Conservation (phyloP, 2,888 invertebrate genomes). For the Spilosoma lubricipeda region DNA sequence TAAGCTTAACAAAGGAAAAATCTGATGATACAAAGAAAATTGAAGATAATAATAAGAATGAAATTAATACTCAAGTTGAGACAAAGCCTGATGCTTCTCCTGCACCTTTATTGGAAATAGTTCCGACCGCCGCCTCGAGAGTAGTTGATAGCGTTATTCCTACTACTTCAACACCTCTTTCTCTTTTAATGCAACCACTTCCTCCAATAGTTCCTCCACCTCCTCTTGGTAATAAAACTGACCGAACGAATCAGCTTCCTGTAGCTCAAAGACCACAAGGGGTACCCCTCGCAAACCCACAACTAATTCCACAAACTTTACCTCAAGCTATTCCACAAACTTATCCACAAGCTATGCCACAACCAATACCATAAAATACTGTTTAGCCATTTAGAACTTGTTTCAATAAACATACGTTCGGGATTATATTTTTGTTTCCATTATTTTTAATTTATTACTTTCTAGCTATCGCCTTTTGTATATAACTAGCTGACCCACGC, state of each 20-base stretch:
- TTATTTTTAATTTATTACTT: no score
- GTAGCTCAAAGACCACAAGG: neutral
- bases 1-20: neutral
- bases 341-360: neutral
- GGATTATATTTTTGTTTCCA: no score
- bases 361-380: conserved; percentile 6
- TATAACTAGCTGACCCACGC: no score
- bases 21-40: conserved; percentile 1
- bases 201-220: neutral
- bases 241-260: neutral
- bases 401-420: conserved; percentile 5
- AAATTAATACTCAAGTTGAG: neutral
- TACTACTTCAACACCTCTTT: neutral
- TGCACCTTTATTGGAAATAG: neutral
- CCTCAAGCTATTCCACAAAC: neutral
- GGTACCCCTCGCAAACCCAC: neutral
- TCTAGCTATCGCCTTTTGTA: no score
- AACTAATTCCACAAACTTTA: neutral
- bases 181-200: neutral
- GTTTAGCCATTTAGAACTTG: conserved; percentile 7
- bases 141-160: conserved; percentile 5
- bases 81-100: neutral
- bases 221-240: neutral
- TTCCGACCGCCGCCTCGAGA: neutral
- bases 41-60: neutral